Percentiles rank a stretch among this genome's conserved stretches.
Evolutionary conservation across 2,888 invertebrate genomes (phyloP).

Genomic region (Lamellibrachia satsuma): DNA sequence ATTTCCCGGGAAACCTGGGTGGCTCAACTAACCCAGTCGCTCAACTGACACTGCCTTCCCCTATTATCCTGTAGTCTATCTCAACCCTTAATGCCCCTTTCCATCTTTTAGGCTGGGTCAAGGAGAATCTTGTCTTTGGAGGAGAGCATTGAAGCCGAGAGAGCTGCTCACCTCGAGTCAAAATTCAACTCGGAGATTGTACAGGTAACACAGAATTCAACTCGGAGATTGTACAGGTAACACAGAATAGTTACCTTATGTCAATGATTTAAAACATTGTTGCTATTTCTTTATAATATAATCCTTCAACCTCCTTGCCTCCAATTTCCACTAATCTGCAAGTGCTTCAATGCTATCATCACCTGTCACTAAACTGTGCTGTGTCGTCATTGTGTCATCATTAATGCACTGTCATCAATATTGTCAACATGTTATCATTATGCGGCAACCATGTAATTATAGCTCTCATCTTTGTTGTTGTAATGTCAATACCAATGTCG

Average conservation of each 20-base stretch:
- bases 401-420: no score
- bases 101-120: conserved; percentile 23
- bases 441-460: background rate
- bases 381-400: no score
- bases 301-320: no score
- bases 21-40: no score
- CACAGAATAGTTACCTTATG: background rate
- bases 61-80: background rate
- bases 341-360: no score
- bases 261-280: background rate
- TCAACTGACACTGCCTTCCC: no score
- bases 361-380: no score
- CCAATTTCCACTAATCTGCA: no score
- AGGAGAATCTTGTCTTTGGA: conserved; percentile 53
- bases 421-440: no score
- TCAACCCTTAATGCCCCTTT: background rate
- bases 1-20: no score
- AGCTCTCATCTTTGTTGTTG: background rate
- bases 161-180: conserved; percentile 62
- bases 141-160: conserved; percentile 59
- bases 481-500: no score
- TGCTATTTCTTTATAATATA: no score
- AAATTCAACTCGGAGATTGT: conserved; percentile 64
- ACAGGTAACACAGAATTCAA: conserved; percentile 48
- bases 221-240: background rate